A percentile compares a stretch with the other conserved stretches of the same genome.
Evolutionary conservation across 2,113 vertebrate genomes (phyloP).

Genomic region (Galemys pyrenaicus): DNA sequence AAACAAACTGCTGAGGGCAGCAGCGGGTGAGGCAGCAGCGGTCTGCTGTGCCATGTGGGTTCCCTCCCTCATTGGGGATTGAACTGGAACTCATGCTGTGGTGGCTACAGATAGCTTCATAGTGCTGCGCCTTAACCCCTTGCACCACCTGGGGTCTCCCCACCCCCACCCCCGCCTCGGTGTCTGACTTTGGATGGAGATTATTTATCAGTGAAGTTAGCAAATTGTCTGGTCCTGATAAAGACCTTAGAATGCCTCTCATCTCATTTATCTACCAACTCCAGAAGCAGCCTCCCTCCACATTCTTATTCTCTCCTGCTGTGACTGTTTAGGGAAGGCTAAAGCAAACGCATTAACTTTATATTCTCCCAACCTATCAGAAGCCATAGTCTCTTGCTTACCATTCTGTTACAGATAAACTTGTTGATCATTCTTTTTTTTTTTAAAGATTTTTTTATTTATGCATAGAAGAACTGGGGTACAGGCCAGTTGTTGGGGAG

Average conservation of each 20-base stretch:
- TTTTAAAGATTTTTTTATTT: no score
- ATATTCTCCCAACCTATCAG: neutral
- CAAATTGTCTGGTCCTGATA: neutral
- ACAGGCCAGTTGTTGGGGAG: no score
- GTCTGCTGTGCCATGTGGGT: no score
- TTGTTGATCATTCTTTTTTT: neutral
- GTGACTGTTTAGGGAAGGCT: neutral
- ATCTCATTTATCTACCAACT: neutral
- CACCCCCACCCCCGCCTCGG: no score
- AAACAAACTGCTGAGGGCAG: no score
- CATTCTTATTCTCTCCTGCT: neutral
- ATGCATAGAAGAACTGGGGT: no score
- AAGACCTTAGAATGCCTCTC: neutral
- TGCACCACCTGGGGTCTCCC: no score
- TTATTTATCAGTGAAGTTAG: neutral
- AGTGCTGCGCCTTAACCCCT: no score
- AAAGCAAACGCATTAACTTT: neutral
- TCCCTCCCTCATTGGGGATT: no score
- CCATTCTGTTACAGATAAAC: neutral
- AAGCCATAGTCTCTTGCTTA: neutral
- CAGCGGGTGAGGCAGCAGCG: no score
- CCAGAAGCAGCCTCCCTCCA: neutral
- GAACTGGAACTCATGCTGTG: no score
- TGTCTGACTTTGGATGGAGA: neutral
- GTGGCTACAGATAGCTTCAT: no score